Base-by-base conservation (phyloP, 2,113 vertebrate species). In the Prunella fulvescens region DNA sequence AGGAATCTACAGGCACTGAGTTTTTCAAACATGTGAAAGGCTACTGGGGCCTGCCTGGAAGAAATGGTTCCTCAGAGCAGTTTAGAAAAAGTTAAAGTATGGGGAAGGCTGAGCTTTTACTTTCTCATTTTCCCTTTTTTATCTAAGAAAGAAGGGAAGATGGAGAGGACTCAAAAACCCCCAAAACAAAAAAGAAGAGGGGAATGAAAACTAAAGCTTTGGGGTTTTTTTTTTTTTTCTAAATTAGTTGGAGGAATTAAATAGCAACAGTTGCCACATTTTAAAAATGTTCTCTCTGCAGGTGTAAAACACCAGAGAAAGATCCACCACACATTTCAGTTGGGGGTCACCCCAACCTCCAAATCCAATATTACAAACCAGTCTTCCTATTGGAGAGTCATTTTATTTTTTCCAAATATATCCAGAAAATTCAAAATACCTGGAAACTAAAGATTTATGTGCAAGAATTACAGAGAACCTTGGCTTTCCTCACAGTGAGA, bases 401-500 rank as follows among this genome's bases (percentile, higher is more conserved):
- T 64, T 85, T 90, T 45, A 7, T 60, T 84, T 92, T 50, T 62
- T 33, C 51, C 66, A 76, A 56, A 82, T 44, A 56, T 7, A 42
- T 14, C 79, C 50, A 60, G 53, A 69, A 82, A 93, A 90, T 61
- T 58, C 9, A 17, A 86, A 93, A 10, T 81, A 82, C 22, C 74
- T 95, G 88, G 79, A 60, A 82, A 19, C 26, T 7, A 6, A 86
- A 40, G 61, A 8, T 66, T 56, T 54, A 7, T 47, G 17, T 62
- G 39, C 85, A 42, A 29, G 50, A 48, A 58, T 24, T 47, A 69
- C 4, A 1, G 47, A 48, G 44, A 74, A 58, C 31, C 61, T 47
- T 40, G 12, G 14, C 31, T 86, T 28, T 79, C 39, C 62, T 8
- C 2, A 8, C 1, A 3, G 50, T 0, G 1, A 45, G 47, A 37